These are phyloP conservation scores for Gopherus evgoodei DNA, from an alignment of 2,113 vertebrate genomes.

Conservation along the genomic window DNA sequence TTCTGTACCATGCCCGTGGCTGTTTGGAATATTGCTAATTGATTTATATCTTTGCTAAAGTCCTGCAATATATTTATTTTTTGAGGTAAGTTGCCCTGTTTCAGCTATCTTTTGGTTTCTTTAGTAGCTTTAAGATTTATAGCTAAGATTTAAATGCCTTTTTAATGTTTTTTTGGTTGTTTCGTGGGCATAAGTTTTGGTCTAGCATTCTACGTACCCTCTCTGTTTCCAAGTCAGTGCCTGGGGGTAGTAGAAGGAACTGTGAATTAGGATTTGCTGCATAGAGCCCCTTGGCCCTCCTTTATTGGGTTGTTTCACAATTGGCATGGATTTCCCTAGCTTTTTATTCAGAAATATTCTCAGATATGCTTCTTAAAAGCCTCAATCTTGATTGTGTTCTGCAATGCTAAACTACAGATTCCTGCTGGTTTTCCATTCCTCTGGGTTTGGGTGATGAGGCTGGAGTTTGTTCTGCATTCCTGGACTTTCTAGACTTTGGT, in stretches of 20 bases:
- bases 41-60: not conserved
- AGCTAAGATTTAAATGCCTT: not conserved
- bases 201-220: not conserved
- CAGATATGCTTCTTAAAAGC: not conserved
- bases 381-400: not conserved
- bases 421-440: not conserved
- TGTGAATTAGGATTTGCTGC: not conserved
- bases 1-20: not conserved
- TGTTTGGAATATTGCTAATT: not conserved
- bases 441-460: not conserved
- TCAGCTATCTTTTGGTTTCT: not conserved
- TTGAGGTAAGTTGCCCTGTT: not conserved
- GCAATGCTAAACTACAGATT: not conserved
- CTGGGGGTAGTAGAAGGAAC: too few relatives aligned
- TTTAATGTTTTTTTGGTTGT: not conserved
- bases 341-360: not conserved
- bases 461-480: too few relatives aligned
- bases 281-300: not conserved
- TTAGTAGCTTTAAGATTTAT: not conserved
- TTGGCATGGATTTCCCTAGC: not conserved
- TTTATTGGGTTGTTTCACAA: not conserved
- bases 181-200: not conserved
- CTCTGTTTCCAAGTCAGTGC: not conserved
- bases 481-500: too few relatives aligned
- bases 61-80: not conserved